A percentile compares a stretch with the other conserved stretches of the same genome.
Evolutionary conservation across 2,888 invertebrate species (phyloP).

Genomic region (Limnephilus marmoratus): DNA sequence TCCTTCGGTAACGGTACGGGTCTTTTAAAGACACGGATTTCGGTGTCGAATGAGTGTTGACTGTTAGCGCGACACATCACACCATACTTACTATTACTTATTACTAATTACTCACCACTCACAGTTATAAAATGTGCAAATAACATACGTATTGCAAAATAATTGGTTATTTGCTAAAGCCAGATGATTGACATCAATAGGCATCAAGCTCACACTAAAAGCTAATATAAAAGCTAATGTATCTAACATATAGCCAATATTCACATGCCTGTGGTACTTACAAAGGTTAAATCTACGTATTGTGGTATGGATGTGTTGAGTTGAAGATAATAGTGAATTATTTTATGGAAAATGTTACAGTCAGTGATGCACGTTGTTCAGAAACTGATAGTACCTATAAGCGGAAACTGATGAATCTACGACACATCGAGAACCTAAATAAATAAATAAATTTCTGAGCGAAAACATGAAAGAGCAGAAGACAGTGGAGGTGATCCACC

Average conservation of each 20-base stretch:
- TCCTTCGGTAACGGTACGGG: constrained; percentile 44
- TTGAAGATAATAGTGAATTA: too few relatives aligned
- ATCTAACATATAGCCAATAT: neutral
- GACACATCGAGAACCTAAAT: too few relatives aligned
- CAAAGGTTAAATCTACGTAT: neutral
- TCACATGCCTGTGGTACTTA: neutral
- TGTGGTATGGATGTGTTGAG: neutral
- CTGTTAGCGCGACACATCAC: neutral
- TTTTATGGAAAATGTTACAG: too few relatives aligned
- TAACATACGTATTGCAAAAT: neutral
- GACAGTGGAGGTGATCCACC: too few relatives aligned
- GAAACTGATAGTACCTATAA: too few relatives aligned
- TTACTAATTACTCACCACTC: neutral
- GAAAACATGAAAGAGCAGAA: too few relatives aligned
- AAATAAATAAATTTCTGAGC: too few relatives aligned
- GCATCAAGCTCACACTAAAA: neutral
- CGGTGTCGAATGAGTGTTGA: constrained; percentile 1
- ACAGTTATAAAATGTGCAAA: neutral
- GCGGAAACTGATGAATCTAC: too few relatives aligned
- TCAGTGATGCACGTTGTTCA: too few relatives aligned
- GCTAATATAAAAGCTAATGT: neutral
- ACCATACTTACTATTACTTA: neutral
- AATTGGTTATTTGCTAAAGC: neutral
- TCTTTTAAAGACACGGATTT: constrained; percentile 5
- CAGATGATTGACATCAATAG: neutral